Evolutionary conservation across 2,888 invertebrate genomes (phyloP), one percentile per base, ranked within the genome.

Genomic region (Leptopilina myrica): DNA sequence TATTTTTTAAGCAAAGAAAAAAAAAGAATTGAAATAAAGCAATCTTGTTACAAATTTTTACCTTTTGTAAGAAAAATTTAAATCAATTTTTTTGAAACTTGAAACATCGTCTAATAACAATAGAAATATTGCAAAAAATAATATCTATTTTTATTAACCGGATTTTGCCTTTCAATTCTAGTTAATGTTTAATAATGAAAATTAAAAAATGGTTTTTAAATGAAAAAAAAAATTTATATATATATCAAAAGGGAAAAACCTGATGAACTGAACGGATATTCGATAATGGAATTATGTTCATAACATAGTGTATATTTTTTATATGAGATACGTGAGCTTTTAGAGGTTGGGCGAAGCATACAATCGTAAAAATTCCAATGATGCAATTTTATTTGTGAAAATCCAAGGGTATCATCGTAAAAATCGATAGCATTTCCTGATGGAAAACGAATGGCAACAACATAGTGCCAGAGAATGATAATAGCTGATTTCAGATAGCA

Each of bases 361-460:
- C 4, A 33, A n/a, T 26, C 73, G 56, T 56, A 73, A 73, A 69
- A 73, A 56, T 12, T n/a, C 20, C 12, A 53, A 73, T 73, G 9
- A 14, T 49, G 26, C 26, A 73, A 56, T 73, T 73, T 73, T 26
- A 56, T 73, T 73, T 49, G 53, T 20, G 49, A 73, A 73, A 73
- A 73, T 56, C 73, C 73, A n/a, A 33, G 33, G n/a, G 26, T 33
- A 73, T 73, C 56, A 73, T 73, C 73, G 73, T 73, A 56, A 73
- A 73, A 73, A 26, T 62, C 53, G 73, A 73, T 69, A n/a, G 14
- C 33, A 73, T 73, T 73, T 73, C n/a, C 73, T 73, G 73, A 73
- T 73, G 8, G 73, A 73, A 56, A 56, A 73, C 73, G 53, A n/a
- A 56, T 73, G 14, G 53, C 33, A 56, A 33, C 73, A 73, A 56